Percentiles rank a stretch among this genome's conserved stretches.
These are phyloP conservation scores for Megathymus violae DNA, from an alignment of 1,140 invertebrate genomes.

Conservation along the genomic window DNA sequence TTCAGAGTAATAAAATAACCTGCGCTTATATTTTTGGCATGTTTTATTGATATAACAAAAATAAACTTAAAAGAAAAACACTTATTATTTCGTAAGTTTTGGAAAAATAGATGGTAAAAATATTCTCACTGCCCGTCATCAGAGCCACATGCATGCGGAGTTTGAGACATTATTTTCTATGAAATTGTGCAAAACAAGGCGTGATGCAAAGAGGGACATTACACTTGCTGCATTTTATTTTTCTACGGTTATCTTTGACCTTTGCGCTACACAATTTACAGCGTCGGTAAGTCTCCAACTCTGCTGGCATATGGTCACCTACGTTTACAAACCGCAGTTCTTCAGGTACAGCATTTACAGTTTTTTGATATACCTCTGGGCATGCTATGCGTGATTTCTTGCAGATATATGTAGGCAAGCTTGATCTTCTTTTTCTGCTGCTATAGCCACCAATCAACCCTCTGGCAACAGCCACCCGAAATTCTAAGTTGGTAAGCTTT, in stretches of 20 bases:
- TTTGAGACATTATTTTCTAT: conserved; percentile 28
- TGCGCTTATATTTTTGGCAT: conserved; percentile 37
- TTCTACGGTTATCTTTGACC: conserved; percentile 42
- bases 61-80: conserved; percentile 43
- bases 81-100: conserved; percentile 41
- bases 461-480: conserved; percentile 49
- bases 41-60: conserved; percentile 41
- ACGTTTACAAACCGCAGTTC: conserved; percentile 40
- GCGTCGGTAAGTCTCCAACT: conserved; percentile 42
- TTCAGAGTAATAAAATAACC: conserved; percentile 35
- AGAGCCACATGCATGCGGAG: conserved; percentile 21
- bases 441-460: conserved; percentile 44
- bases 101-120: conserved; percentile 45
- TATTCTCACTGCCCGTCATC: conserved; percentile 41
- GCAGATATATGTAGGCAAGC: conserved; percentile 27
- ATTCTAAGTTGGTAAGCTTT: conserved; percentile 49
- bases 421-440: conserved; percentile 43
- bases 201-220: conserved; percentile 46
- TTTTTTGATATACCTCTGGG: conserved; percentile 38
- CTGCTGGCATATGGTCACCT: conserved; percentile 43
- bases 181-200: conserved; percentile 48
- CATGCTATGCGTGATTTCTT: conserved; percentile 26
- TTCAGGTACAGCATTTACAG: conserved; percentile 38
- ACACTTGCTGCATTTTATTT: conserved; percentile 48
- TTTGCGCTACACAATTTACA: conserved; percentile 51